Base-by-base conservation (phyloP, 2,888 invertebrate genomes). In the Ophioninae sp. region DNA sequence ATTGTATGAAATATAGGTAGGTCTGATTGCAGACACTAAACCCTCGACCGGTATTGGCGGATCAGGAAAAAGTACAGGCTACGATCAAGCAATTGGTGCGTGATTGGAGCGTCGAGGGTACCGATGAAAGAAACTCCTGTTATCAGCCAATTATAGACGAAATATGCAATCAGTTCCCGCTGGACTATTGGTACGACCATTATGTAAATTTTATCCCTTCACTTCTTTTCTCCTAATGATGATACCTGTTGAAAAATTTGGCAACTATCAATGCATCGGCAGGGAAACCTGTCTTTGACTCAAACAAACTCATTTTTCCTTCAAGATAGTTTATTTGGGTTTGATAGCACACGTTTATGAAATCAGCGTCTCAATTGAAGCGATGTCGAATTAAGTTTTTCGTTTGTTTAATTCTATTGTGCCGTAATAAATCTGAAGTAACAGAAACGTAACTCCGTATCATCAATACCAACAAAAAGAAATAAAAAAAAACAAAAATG, bases 51-150 rank as follows among this genome's bases (percentile, higher is more conserved):
- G 90, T 92, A 81, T 87, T 92, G 90, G 92, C 92, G 72, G 93
- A 93, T 88, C 94, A 96, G 91, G 96, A 96, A 88, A 96, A 99
- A 94, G 98, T 99, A 56, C 97, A 98, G 92, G 97, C 97, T 21
- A 98, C 98, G 2, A 93, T 99, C 87, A 98, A 99, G 92, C 99
- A 99, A 93, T 95, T 99, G 89, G 98, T 98, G n/a, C 94, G 99
- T 0, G 99, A 99, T 91, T 99, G 99, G 99, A 98, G 98, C 89
- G 94, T 94, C 0, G 96, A 96, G 85, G 99, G 99, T 0, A 95
- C 95, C 0, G 94, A 94, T 5, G 99, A 99, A 93, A 93, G 99
- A 41, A 94, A 95, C 59, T 96, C 97, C 77, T 98, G 98, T 89
- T 99, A 99, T 92, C 95, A 95, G 86, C 99, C 98, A 0, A 97